Percentiles rank a stretch among this genome's conserved stretches.
These are phyloP conservation scores for Larimichthys crocea DNA, from an alignment of 2,113 vertebrate genomes.

Conservation along the genomic window DNA sequence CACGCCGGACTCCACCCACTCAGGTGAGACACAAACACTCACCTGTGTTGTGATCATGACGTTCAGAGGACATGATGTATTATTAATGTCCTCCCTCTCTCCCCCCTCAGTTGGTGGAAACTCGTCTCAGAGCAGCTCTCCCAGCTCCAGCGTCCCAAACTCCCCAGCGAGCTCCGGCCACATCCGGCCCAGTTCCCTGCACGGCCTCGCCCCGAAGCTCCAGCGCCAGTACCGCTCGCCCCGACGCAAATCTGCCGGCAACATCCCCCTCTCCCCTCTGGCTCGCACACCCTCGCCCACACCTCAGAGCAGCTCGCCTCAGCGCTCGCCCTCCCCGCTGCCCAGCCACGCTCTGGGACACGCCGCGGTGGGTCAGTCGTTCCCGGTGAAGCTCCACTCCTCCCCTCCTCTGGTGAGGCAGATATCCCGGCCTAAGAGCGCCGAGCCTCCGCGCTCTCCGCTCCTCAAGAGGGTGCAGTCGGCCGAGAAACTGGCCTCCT, in stretches of 20 bases:
- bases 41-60: too few species aligned
- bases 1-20: constrained; percentile 91
- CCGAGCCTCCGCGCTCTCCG: constrained; percentile 93
- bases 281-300: constrained; percentile 96
- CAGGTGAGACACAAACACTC: constrained; percentile 84
- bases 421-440: constrained; percentile 94
- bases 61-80: background rate
- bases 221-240: constrained; percentile 97
- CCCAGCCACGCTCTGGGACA: constrained; percentile 86
- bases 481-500: constrained; percentile 91
- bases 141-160: constrained; percentile 96
- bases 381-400: constrained; percentile 93
- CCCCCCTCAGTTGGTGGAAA: constrained; percentile 88
- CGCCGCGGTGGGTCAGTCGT: constrained; percentile 84
- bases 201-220: constrained; percentile 95
- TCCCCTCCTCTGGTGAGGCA: constrained; percentile 93
- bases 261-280: constrained; percentile 95
- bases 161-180: constrained; percentile 96
- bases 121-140: constrained; percentile 98
- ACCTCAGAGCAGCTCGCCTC: constrained; percentile 91
- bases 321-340: constrained; percentile 93
- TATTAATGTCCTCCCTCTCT: background rate
- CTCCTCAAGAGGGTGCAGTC: constrained; percentile 98
- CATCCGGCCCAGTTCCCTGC: constrained; percentile 96
- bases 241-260: constrained; percentile 94